Percentiles rank a stretch among this genome's conserved stretches.
These are phyloP conservation scores for Achroia grisella DNA, from an alignment of 1,140 invertebrate genomes.

Conservation along the genomic window DNA sequence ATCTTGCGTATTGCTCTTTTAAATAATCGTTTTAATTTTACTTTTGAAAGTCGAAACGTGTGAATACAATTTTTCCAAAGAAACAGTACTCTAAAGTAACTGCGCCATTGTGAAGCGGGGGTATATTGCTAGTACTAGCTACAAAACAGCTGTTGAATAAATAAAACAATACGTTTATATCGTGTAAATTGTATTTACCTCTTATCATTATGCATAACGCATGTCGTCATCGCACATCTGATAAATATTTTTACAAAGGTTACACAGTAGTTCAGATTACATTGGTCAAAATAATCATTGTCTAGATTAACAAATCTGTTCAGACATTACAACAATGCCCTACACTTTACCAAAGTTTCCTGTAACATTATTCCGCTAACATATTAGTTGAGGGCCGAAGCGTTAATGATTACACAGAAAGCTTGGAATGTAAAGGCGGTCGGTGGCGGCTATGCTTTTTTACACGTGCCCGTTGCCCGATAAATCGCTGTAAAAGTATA, in stretches of 20 bases:
- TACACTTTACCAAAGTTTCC: constrained; percentile 7
- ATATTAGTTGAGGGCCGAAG: constrained; percentile 23
- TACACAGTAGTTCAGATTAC: constrained; percentile 62
- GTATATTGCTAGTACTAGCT: too few relatives aligned
- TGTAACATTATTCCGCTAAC: constrained; percentile 19
- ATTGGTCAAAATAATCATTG: constrained; percentile 67
- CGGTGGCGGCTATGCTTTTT: neutral
- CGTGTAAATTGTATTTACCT: constrained; percentile 72
- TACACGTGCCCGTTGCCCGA: too few relatives aligned
- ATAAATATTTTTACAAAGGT: constrained; percentile 66
- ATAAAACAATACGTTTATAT: constrained; percentile 42
- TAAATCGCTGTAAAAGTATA: too few relatives aligned
- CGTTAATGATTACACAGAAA: constrained; percentile 39
- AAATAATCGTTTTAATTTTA: too few relatives aligned
- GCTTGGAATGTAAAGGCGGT: constrained; percentile 48
- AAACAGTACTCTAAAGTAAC: too few relatives aligned
- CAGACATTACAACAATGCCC: constrained; percentile 25
- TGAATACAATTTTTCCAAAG: too few relatives aligned
- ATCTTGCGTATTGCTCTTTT: too few relatives aligned
- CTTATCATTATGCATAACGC: constrained; percentile 62
- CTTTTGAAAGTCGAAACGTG: too few relatives aligned
- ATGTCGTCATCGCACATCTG: constrained; percentile 52
- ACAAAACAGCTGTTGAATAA: too few relatives aligned
- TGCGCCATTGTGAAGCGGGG: too few relatives aligned
- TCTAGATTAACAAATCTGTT: constrained; percentile 37